Conservation (phyloP, 2,113 vertebrate genomes). For the Trematocara unimaculatum region DNA sequence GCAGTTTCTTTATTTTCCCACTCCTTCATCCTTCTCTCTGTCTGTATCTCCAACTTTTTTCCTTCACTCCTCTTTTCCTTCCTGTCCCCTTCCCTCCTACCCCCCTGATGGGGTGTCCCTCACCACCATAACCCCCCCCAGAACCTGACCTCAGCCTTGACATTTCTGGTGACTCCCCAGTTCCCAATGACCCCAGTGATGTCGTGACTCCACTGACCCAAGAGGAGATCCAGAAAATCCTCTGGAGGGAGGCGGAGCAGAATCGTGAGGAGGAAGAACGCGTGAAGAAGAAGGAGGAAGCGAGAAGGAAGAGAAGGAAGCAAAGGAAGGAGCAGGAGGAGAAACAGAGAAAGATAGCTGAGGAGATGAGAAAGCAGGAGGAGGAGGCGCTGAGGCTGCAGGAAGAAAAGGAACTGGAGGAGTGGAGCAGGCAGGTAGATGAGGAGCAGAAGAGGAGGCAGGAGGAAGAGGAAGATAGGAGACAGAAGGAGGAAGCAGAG, state of each 20-base stretch:
- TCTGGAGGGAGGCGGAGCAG: conserved; percentile 57
- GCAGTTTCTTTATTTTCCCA: background rate
- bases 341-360: conserved; percentile 39
- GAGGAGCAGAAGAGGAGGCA: conserved; percentile 25
- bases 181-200: conserved; percentile 60
- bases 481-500: conserved; percentile 9
- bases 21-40: background rate
- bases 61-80: background rate
- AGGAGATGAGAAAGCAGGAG: conserved; percentile 40
- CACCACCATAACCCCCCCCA: conserved; percentile 1
- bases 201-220: conserved; percentile 8
- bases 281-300: conserved; percentile 50
- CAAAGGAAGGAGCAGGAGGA: conserved; percentile 61
- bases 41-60: background rate
- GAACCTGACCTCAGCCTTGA: conserved; percentile 73
- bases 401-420: conserved; percentile 25
- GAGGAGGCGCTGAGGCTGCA: conserved; percentile 50
- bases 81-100: background rate
- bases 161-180: conserved; percentile 84
- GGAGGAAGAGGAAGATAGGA: background rate
- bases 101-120: conserved; percentile 20
- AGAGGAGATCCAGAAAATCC: conserved; percentile 49
- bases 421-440: conserved; percentile 23
- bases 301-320: conserved; percentile 54
- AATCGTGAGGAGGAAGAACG: conserved; percentile 52